Conservation (phyloP, 2,797 vertebrate species). For the Gallinago solitaria region DNA sequence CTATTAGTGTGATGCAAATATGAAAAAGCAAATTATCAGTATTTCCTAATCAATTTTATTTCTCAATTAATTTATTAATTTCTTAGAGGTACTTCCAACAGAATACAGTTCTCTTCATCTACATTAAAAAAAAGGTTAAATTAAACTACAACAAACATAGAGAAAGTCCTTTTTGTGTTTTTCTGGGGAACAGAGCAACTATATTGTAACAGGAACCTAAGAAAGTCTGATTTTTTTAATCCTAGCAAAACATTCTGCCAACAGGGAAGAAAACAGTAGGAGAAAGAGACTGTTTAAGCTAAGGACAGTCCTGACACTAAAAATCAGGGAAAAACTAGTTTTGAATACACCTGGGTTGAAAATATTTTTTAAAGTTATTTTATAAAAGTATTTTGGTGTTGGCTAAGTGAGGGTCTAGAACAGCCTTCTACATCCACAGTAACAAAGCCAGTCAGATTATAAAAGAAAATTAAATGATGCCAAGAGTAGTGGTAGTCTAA, state of each 20-base stretch:
- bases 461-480: neutral
- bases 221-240: conserved; percentile 15
- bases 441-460: neutral
- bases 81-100: neutral
- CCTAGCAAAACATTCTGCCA: neutral
- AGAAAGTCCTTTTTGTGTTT: neutral
- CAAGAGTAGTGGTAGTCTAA: neutral
- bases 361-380: neutral
- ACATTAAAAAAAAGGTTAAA: neutral
- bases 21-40: neutral
- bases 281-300: neutral
- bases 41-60: neutral
- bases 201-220: neutral
- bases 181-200: neutral
- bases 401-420: neutral
- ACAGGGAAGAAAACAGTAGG: conserved; percentile 9
- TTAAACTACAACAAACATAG: neutral
- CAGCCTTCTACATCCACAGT: neutral
- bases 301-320: neutral
- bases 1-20: neutral
- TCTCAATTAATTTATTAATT: neutral
- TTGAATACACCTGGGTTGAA: neutral
- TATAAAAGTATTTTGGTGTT: neutral
- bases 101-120: neutral
- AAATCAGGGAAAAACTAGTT: neutral